Evolutionary conservation across 1,140 invertebrate genomes (phyloP), one percentile per base, ranked within the genome.

Genomic region (Xylocopa sonorina): DNA sequence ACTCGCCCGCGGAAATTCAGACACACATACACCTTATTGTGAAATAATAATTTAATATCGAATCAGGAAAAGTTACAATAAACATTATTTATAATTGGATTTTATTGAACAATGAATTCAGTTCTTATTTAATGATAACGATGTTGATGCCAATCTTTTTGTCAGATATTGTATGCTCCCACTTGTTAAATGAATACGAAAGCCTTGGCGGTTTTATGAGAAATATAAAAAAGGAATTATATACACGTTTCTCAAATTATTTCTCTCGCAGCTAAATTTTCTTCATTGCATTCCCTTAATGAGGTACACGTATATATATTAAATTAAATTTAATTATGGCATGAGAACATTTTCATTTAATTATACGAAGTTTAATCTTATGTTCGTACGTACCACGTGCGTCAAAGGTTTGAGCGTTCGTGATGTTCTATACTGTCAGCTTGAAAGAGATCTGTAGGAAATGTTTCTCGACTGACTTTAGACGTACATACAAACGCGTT

Each of bases 371-470:
- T 63, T 74, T 64, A 57, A 41, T 32, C 24, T n/a, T 53, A 60
- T 83, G 29, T 27, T 21, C n/a, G 10, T 84, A 73, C 83, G 21
- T 78, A 80, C 80, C 82, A 82, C 80, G 85, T 84, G 80, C 77
- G 78, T 79, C 46, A 74, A 67, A 58, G 18, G 43, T 76, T 55
- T 63, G 27, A 81, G 46, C 62, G 72, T 64, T 66, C 18, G 53
- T 66, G 57, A 46, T 72, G 67, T 81, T 60, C 41, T 60, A n/a
- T n/a, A 21, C 58, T 43, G 60, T 81, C 51, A 64, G n/a, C 48
- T 62, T 24, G 48, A 67, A 73, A 76, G 29, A 66, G 55, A 66
- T 75, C 71, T 46, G 48, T 29, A 48, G 53, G 55, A 80, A 75
- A 77, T 71, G 69, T 53, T 60, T 55, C 53, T 75, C 50, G 34